A percentile compares a stretch with the other conserved stretches of the same genome.
These are phyloP conservation scores for Halcyon malimbica DNA, from an alignment of 2,113 vertebrate species.

Conservation along the genomic window DNA sequence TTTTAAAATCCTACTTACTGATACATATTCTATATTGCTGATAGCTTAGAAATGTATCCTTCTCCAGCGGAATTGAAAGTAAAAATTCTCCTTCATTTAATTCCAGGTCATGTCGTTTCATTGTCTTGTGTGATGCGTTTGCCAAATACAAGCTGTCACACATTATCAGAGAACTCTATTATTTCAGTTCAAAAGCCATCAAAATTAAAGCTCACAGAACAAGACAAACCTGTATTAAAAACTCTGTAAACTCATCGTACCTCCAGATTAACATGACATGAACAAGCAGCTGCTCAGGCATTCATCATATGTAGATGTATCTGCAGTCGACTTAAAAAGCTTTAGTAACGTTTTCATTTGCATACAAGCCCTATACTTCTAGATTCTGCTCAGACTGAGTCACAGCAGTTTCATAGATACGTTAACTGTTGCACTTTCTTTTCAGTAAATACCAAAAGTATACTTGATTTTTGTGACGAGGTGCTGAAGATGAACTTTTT, in stretches of 20 bases:
- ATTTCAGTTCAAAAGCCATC: slow-evolving; percentile 5
- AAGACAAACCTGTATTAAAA: not conserved
- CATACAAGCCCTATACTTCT: not conserved
- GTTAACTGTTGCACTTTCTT: not conserved
- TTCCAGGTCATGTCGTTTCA: not conserved
- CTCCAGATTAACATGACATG: not conserved
- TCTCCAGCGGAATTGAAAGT: not conserved
- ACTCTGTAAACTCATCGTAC: not conserved
- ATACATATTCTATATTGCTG: not conserved
- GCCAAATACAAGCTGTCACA: not conserved
- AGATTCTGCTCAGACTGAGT: not conserved
- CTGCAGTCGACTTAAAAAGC: not conserved
- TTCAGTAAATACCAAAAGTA: not conserved
- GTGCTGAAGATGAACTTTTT: not conserved
- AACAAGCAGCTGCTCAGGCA: not conserved
- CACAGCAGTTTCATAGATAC: not conserved
- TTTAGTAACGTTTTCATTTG: not conserved
- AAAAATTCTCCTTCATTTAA: not conserved
- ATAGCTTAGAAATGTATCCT: not conserved
- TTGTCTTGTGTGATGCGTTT: not conserved
- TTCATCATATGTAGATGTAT: not conserved
- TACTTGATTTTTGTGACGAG: not conserved
- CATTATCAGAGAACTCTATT: not conserved
- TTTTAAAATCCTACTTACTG: not conserved
- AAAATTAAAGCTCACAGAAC: not conserved